phyloP scores from a whole-genome alignment of 2,797 vertebrate species.

The Lacerta bilineata region DNA sequence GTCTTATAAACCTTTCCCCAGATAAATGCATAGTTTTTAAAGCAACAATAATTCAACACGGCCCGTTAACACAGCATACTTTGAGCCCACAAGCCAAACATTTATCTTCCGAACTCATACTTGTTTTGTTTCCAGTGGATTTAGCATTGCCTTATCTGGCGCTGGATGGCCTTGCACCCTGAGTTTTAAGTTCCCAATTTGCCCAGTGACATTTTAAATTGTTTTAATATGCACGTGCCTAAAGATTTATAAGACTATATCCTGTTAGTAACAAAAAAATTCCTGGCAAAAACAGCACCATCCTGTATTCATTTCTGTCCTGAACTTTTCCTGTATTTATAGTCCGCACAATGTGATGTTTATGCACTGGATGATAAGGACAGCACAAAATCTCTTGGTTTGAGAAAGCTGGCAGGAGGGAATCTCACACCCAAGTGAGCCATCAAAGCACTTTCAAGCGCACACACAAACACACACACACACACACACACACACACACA shows the following conservation, averaged over 20 bases:
- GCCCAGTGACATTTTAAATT: conserved; percentile 60
- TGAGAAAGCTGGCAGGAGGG: conserved; percentile 44
- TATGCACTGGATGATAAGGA: conserved; percentile 70
- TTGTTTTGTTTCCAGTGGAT: conserved; percentile 20
- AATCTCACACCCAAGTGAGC: conserved; percentile 19
- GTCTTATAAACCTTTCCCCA: not conserved
- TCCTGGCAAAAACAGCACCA: conserved; percentile 56
- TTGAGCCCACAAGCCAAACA: conserved; percentile 17
- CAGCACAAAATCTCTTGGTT: conserved; percentile 60
- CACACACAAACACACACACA: not conserved
- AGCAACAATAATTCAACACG: not conserved
- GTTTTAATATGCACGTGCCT: not conserved
- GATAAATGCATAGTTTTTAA: not conserved
- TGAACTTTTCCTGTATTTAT: conserved; percentile 79
- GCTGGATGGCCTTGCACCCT: not conserved
- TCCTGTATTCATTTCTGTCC: conserved; percentile 53
- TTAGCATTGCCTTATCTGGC: conserved; percentile 28
- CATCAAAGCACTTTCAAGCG: conserved; percentile 26
- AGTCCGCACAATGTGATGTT: conserved; percentile 58
- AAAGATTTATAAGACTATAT: conserved; percentile 51
- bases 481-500: not conserved
- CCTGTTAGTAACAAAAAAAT: conserved; percentile 73
- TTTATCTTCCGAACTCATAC: conserved; percentile 11
- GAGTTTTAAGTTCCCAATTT: conserved; percentile 44
- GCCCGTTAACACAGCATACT: not conserved